phyloP scores from a whole-genome alignment of 2,797 vertebrate species.

The Miichthys miiuy region DNA sequence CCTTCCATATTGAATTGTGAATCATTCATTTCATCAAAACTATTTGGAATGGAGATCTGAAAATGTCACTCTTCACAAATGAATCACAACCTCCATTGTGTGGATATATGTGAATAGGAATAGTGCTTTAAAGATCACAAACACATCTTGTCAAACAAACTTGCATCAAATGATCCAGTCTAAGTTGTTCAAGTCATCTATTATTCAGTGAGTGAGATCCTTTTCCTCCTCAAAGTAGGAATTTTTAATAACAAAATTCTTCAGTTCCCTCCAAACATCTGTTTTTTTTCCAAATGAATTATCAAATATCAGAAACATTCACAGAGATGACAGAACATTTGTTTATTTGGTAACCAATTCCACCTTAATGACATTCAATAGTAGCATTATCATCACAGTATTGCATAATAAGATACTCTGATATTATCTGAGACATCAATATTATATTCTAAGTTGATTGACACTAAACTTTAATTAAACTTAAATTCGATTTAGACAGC shows the following conservation, averaged over 20 bases:
- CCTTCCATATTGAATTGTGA: background rate
- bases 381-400: slow-evolving; percentile 44
- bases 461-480: background rate
- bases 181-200: background rate
- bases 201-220: too few species aligned
- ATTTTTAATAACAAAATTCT: too few species aligned
- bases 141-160: background rate
- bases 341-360: slow-evolving; percentile 62
- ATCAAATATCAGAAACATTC: background rate
- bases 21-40: background rate
- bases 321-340: slow-evolving; percentile 20
- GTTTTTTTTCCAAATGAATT: background rate
- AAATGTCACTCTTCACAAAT: background rate
- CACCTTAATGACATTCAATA: slow-evolving; percentile 59
- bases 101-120: background rate
- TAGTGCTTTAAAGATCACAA: background rate
- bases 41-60: background rate
- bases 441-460: slow-evolving; percentile 5
- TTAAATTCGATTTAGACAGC: slow-evolving; percentile 6
- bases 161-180: background rate
- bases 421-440: slow-evolving; percentile 21
- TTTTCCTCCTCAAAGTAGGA: background rate
- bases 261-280: too few species aligned
- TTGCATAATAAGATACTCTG: slow-evolving; percentile 63
- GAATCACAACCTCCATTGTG: background rate